A percentile compares a stretch with the other conserved stretches of the same genome.
Evolutionary conservation across 2,797 vertebrate species (phyloP).

Genomic region (Sandelia bainsii): DNA sequence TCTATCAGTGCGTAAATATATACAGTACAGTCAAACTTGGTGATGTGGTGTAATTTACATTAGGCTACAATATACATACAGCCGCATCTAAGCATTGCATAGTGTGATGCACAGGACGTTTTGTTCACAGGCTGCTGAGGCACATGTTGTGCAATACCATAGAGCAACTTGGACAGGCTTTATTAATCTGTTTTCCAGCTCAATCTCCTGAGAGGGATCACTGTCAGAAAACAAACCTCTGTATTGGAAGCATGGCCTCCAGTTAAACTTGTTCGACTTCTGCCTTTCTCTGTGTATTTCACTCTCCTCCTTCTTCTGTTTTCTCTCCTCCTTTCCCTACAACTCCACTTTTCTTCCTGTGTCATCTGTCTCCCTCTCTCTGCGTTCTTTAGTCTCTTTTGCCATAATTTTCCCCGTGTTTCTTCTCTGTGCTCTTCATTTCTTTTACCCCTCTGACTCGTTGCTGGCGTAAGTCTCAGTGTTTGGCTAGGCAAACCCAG

Average conservation of each 20-base stretch:
- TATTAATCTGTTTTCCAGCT: constrained; percentile 78
- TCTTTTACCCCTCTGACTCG: constrained; percentile 33
- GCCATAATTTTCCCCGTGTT: constrained; percentile 7
- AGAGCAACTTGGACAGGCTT: constrained; percentile 61
- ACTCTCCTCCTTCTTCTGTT: constrained; percentile 10
- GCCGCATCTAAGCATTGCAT: background rate
- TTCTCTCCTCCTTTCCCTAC: constrained; percentile 44
- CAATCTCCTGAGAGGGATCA: constrained; percentile 77
- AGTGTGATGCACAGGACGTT: constrained; percentile 42
- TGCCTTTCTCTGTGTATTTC: constrained; percentile 48
- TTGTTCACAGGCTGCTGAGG: constrained; percentile 50
- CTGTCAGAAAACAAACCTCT: constrained; percentile 79
- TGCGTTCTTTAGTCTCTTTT: constrained; percentile 26
- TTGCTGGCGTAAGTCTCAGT: constrained; percentile 56
- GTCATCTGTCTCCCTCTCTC: constrained; percentile 24
- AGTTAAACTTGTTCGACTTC: constrained; percentile 70
- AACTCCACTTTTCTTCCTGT: constrained; percentile 34
- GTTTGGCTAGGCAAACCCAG: constrained; percentile 60
- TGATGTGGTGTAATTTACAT: constrained; percentile 2
- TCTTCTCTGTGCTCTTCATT: constrained; percentile 43
- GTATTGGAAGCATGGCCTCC: constrained; percentile 69
- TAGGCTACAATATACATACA: background rate
- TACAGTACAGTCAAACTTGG: background rate
- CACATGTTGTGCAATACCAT: constrained; percentile 65
- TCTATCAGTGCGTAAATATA: constrained; percentile 14